Base-by-base conservation (phyloP, 2,113 vertebrate species). In the Chloropsis hardwickii region DNA sequence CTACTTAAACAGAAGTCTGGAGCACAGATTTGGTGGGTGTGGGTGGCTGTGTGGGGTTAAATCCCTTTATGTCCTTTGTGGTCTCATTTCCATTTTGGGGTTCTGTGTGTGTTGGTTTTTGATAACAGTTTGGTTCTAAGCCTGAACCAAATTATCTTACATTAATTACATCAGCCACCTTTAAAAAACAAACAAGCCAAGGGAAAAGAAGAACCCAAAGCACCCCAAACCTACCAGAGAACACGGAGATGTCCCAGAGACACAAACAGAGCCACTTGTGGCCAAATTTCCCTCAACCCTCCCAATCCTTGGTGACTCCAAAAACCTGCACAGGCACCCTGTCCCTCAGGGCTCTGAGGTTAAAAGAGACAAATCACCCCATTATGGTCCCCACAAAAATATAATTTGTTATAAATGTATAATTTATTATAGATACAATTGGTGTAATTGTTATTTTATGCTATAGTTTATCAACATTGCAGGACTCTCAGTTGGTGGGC, bases 391-490 rank as follows among this genome's bases (percentile, higher is more conserved):
- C n/a, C 20, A 24, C 3, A 12, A 47, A 67, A 33, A 1, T 2
- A 5, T 0, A 3, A 24, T n/a, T 47, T 29, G 9, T 33, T 23
- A 16, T 4, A 33, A 44, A 53, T 45, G 17, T 11, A 2, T 14
- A 0, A 33, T 45, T n/a, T 40, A 10, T 40, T 23, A 7, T 2
- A 20, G 21, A 4, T 4, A 15, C 9, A 12, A 12, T 4, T 24
- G 3, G 2, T 12, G 1, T 1, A 2, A 6, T 12, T 28, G 15
- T 14, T 64, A 4, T 19, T 84, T 39, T 2, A 3, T 6, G 23
- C 11, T 12, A 1, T 2, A 6, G 8, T 40, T 56, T 8, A 2
- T 20, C 28, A 31, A 4, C 8, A 10, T 6, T 12, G 8, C 15
- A 27, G 24, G 51, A 2, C 66, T 44, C 22, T 13, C 2, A 2